These are phyloP conservation scores for Heterodera filipjevi DNA, from an alignment of 2,888 invertebrate genomes.

Conservation along the genomic window DNA sequence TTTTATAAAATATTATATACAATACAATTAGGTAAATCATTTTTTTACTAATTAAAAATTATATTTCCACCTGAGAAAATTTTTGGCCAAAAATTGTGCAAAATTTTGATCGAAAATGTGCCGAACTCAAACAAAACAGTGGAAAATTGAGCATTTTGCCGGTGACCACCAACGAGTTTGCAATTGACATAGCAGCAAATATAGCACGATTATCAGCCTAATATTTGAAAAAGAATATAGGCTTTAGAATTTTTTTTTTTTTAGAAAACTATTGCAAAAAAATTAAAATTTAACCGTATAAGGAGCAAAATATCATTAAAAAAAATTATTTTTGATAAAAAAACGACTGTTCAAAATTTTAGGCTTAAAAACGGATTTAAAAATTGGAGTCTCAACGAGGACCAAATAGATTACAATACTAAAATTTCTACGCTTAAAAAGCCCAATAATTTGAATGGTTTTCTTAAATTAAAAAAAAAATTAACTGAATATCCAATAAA, in stretches of 20 bases:
- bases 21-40: not conserved
- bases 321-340: too few relatives aligned
- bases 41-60: not conserved
- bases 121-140: conserved; percentile 61
- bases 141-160: conserved; percentile 63
- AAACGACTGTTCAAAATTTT: too few relatives aligned
- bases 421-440: too few relatives aligned
- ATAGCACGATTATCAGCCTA: conserved; percentile 33
- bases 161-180: conserved; percentile 59
- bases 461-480: not conserved
- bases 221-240: not conserved
- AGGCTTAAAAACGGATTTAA: too few relatives aligned
- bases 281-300: too few relatives aligned
- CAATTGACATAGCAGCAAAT: conserved; percentile 52
- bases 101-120: conserved; percentile 61
- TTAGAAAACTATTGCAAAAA: too few relatives aligned
- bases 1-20: not conserved
- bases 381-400: too few relatives aligned
- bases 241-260: too few relatives aligned
- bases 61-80: conserved; percentile 51
- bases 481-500: conserved; percentile 47
- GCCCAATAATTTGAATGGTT: too few relatives aligned
- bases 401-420: too few relatives aligned
- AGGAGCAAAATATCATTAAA: too few relatives aligned
- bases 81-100: conserved; percentile 52